Base-by-base conservation (phyloP, 2,797 vertebrate genomes). In the Sphenodon punctatus region DNA sequence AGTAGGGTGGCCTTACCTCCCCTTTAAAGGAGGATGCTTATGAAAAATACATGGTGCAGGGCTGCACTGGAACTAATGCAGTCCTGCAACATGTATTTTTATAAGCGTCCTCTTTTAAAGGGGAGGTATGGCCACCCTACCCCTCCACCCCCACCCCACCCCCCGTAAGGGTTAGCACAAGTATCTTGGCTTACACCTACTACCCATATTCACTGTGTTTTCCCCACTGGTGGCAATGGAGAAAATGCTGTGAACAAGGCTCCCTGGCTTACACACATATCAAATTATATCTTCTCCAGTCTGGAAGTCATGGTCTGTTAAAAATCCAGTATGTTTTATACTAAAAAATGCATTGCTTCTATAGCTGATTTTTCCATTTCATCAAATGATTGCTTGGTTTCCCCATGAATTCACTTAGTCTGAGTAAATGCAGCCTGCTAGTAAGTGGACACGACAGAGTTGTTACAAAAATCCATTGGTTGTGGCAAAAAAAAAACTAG, bases 331-430 rank as follows among this genome's bases (percentile, higher is more conserved):
- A 51, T 19, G n/a, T 79, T 92, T 90, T 80, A 61, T 22, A n/a
- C 71, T 80, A 39, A 85, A 93, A 84, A 91, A 83, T 59, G 46
- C 55, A 53, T 76, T 72, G 14, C 56, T 66, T 87, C 45, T 87
- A 41, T 51, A 84, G 38, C 15, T 67, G 64, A 32, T 82, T 76
- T 83, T 94, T 90, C 78, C 48, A 2, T 91, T 91, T 91, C 83
- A 80, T 87, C 30, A 80, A 72, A 67, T 9, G 8, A 48, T 19
- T 42, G 84, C 58, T 78, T 82, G 81, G 51, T 66, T 88, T 82
- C 38, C 66, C 75, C 63, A 45, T 65, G 25, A 89, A 88, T 92
- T 92, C 55, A 39, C 74, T 91, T 80, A 86, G 59, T 69, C 82
- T 34, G 79, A 69, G 19, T 60, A 75, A 72, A 87, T 75, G 71